phyloP scores from a whole-genome alignment of 2,113 vertebrate genomes.

The Thalassoma bifasciatum region DNA sequence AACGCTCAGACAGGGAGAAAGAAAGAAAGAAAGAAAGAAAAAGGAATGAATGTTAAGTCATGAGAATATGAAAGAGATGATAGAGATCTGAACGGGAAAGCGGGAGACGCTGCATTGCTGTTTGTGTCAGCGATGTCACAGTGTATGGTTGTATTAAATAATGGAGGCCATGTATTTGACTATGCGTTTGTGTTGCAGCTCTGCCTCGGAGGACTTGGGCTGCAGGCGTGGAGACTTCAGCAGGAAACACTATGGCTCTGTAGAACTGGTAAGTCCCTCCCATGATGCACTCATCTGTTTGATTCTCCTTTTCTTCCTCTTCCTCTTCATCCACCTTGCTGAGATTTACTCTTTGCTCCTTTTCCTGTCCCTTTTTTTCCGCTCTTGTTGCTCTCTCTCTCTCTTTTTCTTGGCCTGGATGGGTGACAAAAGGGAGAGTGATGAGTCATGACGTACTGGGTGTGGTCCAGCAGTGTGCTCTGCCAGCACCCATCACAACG shows the following conservation, averaged over 20 bases:
- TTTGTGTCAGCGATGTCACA: constrained; percentile 38
- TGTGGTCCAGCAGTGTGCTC: constrained; percentile 63
- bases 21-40: too few relatives aligned
- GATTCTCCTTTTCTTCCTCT: constrained; percentile 36
- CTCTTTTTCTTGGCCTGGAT: constrained; percentile 31
- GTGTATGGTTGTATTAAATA: constrained; percentile 17
- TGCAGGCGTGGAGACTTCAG: constrained; percentile 99
- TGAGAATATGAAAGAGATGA: constrained; percentile 13
- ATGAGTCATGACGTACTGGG: constrained; percentile 72
- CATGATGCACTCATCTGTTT: constrained; percentile 36
- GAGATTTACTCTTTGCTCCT: constrained; percentile 11
- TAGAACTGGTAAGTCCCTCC: constrained; percentile 94
- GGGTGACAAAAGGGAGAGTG: constrained; percentile 44
- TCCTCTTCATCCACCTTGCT: constrained; percentile 1
- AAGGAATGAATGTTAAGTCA: neutral
- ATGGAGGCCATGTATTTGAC: constrained; percentile 75
- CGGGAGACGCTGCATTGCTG: constrained; percentile 44
- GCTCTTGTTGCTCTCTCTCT: neutral
- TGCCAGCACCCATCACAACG: constrained; percentile 41
- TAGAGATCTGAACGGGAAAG: constrained; percentile 13
- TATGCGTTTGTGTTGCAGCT: constrained; percentile 92
- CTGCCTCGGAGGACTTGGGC: constrained; percentile 98
- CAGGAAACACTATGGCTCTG: constrained; percentile 98
- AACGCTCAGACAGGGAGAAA: constrained; percentile 30
- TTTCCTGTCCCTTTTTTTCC: neutral